phyloP scores from a whole-genome alignment of 1,140 invertebrate genomes.

The Melanaphis sacchari region DNA sequence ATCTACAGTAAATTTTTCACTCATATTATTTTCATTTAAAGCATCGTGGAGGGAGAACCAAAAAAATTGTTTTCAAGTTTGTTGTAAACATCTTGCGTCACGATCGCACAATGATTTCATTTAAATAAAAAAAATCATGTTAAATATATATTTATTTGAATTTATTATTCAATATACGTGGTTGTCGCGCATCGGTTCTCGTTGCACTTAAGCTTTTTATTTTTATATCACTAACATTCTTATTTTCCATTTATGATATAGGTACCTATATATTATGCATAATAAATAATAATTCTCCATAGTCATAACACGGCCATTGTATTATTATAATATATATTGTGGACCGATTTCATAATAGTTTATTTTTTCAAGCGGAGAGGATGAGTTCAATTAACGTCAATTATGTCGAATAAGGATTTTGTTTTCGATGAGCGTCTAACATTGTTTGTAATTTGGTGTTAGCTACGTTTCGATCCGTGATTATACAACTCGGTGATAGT shows the following conservation, averaged over 20 bases:
- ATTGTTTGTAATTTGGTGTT: background rate
- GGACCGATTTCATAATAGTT: slow-evolving; percentile 30
- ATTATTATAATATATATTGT: background rate
- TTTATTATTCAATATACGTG: background rate
- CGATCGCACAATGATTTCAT: background rate
- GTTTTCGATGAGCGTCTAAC: slow-evolving; percentile 26
- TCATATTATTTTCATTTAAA: background rate
- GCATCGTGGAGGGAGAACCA: background rate
- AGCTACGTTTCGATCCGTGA: background rate
- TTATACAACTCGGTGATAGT: background rate
- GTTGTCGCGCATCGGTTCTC: background rate
- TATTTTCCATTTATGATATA: background rate
- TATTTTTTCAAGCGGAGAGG: slow-evolving; percentile 23
- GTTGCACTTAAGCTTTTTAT: slow-evolving; percentile 2
- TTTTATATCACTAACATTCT: background rate
- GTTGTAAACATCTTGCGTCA: background rate
- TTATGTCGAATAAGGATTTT: slow-evolving; percentile 37
- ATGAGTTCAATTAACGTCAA: slow-evolving; percentile 42
- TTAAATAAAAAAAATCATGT: background rate
- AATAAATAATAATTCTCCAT: background rate
- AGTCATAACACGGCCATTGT: background rate
- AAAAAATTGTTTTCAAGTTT: background rate
- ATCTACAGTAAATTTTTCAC: background rate
- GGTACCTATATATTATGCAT: background rate
- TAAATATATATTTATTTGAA: background rate